phyloP scores from a whole-genome alignment of 2,888 invertebrate genomes.

The Cheilosia variabilis region DNA sequence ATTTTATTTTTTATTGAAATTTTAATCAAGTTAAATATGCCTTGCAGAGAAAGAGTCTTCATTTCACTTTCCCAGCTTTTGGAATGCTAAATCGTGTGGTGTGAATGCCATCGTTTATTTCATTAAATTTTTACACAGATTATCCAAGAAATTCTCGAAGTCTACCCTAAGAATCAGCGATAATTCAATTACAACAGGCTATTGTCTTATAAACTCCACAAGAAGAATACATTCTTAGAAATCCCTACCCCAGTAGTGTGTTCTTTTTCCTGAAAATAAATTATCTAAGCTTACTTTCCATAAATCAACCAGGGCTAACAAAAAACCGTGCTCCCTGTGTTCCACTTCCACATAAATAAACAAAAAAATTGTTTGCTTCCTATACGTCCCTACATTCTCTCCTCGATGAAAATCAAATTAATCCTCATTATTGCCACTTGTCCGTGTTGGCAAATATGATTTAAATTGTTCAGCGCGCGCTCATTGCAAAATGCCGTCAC shows the following conservation, averaged over 20 bases:
- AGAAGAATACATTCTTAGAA: too few species aligned
- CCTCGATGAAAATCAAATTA: not conserved
- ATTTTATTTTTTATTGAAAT: too few species aligned
- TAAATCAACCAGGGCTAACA: not conserved
- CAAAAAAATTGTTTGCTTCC: not conserved
- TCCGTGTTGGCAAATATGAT: slow-evolving; percentile 16
- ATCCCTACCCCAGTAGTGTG: not conserved
- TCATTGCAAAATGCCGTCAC: not conserved
- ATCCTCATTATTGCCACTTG: slow-evolving; percentile 1
- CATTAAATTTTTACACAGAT: too few species aligned
- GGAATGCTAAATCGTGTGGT: too few species aligned
- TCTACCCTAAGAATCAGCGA: too few species aligned
- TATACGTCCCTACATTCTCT: not conserved
- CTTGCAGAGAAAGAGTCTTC: too few species aligned
- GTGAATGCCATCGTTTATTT: too few species aligned
- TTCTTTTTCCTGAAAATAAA: not conserved
- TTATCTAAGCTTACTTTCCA: not conserved
- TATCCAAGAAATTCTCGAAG: too few species aligned
- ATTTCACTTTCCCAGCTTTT: too few species aligned
- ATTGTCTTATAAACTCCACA: too few species aligned
- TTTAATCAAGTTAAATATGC: too few species aligned
- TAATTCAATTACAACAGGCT: too few species aligned
- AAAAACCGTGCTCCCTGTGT: not conserved
- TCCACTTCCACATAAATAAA: not conserved
- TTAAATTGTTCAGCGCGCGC: not conserved